These are phyloP conservation scores for Diphyllodes magnificus DNA, from an alignment of 2,113 vertebrate species.

Conservation along the genomic window DNA sequence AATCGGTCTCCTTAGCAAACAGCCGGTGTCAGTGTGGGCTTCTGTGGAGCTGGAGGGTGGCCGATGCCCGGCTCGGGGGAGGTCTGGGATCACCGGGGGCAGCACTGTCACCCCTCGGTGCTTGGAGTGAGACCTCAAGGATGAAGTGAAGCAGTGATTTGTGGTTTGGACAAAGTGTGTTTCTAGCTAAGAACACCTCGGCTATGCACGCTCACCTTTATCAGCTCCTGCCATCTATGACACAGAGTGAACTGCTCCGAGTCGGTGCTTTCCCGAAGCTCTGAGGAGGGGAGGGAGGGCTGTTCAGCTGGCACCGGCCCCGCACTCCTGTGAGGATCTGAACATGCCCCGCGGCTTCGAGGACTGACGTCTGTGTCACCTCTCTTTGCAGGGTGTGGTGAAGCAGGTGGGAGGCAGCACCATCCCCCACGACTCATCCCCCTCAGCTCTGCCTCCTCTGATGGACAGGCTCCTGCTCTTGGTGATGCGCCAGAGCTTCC, in stretches of 20 bases:
- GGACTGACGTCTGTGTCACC: rapidly evolving
- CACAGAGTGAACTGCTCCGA: rapidly evolving
- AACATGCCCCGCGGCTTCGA: rapidly evolving
- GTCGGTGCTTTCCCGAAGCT: rapidly evolving
- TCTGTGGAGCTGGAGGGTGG: neutral
- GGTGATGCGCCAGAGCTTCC: neutral
- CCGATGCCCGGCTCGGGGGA: neutral
- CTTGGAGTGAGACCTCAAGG: neutral
- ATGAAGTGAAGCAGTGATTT: neutral
- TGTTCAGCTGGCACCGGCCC: neutral
- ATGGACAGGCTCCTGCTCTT: neutral
- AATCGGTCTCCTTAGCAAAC: rapidly evolving
- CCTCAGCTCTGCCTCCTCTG: neutral
- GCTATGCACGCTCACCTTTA: rapidly evolving
- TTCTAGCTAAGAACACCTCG: neutral
- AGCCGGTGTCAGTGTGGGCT: rapidly evolving
- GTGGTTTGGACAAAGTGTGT: neutral
- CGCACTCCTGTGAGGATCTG: rapidly evolving
- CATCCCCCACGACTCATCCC: neutral
- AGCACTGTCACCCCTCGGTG: rapidly evolving
- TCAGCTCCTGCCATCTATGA: neutral
- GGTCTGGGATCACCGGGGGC: rapidly evolving
- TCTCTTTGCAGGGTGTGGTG: neutral
- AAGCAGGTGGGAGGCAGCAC: conserved; percentile 7
- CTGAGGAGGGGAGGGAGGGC: neutral